A percentile compares a stretch with the other conserved stretches of the same genome.
Evolutionary conservation across 1,140 invertebrate species (phyloP).

Genomic region (Pinna nobilis): DNA sequence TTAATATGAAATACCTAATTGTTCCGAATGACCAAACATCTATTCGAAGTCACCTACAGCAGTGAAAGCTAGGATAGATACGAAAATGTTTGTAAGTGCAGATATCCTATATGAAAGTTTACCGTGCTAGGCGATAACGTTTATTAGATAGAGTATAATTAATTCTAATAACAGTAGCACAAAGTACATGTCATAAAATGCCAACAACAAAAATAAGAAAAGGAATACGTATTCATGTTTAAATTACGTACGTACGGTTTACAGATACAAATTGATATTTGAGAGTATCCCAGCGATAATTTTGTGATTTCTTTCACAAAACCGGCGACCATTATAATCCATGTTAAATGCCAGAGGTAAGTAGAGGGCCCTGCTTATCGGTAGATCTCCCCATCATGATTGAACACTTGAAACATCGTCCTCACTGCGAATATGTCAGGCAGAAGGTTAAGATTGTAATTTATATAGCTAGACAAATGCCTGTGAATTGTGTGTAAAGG

Average conservation of each 20-base stretch:
- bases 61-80: not conserved
- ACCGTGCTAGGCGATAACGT: not conserved
- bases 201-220: too few relatives aligned
- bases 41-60: conserved; percentile 16
- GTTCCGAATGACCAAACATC: conserved; percentile 24
- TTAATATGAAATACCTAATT: conserved; percentile 29
- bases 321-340: too few relatives aligned
- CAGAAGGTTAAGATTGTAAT: conserved; percentile 5
- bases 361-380: conserved; percentile 8
- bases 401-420: conserved; percentile 8
- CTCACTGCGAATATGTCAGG: conserved; percentile 5
- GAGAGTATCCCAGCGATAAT: too few relatives aligned
- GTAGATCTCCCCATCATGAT: not conserved
- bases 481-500: not conserved
- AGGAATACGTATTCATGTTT: too few relatives aligned
- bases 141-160: not conserved
- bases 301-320: too few relatives aligned
- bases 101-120: not conserved
- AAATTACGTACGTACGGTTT: too few relatives aligned
- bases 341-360: too few relatives aligned
- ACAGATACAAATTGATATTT: too few relatives aligned
- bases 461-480: not conserved
- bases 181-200: not conserved
- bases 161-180: not conserved
- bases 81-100: not conserved